Evolutionary conservation across 92 coral and sea anemone genomes (phyloP).

Genomic region (Phenganax stokvisi): DNA sequence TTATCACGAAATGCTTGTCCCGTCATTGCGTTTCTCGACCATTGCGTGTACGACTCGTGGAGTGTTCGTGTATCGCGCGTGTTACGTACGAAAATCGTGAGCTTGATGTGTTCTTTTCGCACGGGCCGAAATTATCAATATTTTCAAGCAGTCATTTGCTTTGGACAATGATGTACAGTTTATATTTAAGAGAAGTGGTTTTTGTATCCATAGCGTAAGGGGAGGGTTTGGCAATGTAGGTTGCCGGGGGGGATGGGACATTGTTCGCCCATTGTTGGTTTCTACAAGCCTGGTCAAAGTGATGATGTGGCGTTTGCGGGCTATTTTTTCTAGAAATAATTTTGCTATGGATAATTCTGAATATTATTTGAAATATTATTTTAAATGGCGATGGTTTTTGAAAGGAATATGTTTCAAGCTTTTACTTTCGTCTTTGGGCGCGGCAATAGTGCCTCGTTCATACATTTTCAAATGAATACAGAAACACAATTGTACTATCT

Average conservation of each 20-base stretch:
- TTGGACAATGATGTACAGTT: slow-evolving; percentile 37
- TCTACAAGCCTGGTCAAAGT: slow-evolving; percentile 2
- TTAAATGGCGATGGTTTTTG: slow-evolving; percentile 18
- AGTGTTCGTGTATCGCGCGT: slow-evolving; percentile 11
- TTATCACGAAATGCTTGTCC: neutral
- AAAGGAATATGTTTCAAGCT: neutral
- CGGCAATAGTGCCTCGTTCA: no score
- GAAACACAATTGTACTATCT: neutral
- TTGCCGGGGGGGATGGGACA: neutral
- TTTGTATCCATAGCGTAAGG: slow-evolving; percentile 14
- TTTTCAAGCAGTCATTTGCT: slow-evolving; percentile 12
- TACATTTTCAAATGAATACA: no score
- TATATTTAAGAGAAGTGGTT: slow-evolving; percentile 25
- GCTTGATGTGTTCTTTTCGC: neutral
- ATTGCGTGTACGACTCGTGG: slow-evolving; percentile 15
- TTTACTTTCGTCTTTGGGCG: neutral
- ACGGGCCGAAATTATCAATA: neutral
- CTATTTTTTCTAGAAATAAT: slow-evolving; percentile 21
- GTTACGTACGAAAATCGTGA: slow-evolving; percentile 8
- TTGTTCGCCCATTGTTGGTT: slow-evolving; percentile 7
- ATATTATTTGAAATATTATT: slow-evolving; percentile 20
- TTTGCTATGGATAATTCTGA: slow-evolving; percentile 25
- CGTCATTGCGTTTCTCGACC: neutral
- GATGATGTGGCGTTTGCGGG: slow-evolving; percentile 1
- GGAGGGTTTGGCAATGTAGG: neutral